Evolutionary conservation across 2,113 vertebrate genomes (phyloP).

Genomic region (Peromyscus leucopus): DNA sequence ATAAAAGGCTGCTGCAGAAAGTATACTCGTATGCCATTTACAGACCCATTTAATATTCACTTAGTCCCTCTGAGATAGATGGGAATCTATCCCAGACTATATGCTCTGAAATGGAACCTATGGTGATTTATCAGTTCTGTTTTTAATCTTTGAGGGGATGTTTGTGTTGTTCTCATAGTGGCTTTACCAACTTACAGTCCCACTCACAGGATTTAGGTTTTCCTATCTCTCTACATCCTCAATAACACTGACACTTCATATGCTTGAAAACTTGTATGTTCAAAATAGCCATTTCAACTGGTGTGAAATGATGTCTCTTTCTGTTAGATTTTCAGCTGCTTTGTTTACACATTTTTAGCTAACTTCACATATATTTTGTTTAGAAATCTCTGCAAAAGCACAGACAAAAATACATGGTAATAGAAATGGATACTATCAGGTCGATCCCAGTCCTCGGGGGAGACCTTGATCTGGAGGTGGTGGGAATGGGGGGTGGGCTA

Average conservation of each 20-base stretch:
- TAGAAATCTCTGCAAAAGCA: not conserved
- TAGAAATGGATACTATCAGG: not conserved
- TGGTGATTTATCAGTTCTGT: not conserved
- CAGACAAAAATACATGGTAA: not conserved
- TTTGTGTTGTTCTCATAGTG: not conserved
- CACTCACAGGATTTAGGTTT: not conserved
- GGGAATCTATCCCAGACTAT: not conserved
- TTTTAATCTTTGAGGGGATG: not conserved
- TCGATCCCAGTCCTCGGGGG: too few species aligned
- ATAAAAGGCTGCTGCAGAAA: not conserved
- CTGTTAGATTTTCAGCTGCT: not conserved
- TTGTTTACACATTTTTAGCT: not conserved
- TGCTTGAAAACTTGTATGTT: not conserved
- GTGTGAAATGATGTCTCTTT: not conserved
- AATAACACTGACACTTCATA: not conserved
- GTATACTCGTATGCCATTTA: not conserved
- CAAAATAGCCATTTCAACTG: not conserved
- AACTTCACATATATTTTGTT: not conserved
- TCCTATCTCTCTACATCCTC: not conserved
- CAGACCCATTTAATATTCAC: not conserved
- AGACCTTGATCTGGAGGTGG: too few species aligned
- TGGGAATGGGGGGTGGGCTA: too few species aligned
- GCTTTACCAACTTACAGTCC: too few species aligned
- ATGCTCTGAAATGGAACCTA: not conserved
- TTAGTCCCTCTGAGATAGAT: not conserved